Evolutionary conservation across 2,888 invertebrate species (phyloP).

Genomic region (Camponotus fellah): DNA sequence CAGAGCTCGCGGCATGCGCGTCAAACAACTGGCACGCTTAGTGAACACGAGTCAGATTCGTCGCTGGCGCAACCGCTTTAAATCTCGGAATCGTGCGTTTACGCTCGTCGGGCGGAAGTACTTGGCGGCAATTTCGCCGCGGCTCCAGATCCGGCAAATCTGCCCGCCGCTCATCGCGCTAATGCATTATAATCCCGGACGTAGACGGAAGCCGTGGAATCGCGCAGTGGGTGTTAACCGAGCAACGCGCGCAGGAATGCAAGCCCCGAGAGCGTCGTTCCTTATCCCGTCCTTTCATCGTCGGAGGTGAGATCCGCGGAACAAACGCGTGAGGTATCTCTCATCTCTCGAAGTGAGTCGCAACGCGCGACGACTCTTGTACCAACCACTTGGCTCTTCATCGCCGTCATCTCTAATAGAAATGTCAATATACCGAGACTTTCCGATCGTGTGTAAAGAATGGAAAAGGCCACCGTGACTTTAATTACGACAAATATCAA

Average conservation of each 20-base stretch:
- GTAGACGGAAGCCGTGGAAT: slow-evolving; percentile 40
- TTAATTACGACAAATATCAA: neutral
- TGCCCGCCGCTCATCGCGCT: slow-evolving; percentile 46
- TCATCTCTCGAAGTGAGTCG: slow-evolving; percentile 43
- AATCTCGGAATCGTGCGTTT: slow-evolving; percentile 42
- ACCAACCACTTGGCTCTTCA: slow-evolving; percentile 17
- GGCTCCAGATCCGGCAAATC: slow-evolving; percentile 34
- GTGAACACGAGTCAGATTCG: slow-evolving; percentile 30
- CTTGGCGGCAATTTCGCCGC: slow-evolving; percentile 43
- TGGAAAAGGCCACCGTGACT: slow-evolving; percentile 7
- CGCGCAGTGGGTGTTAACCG: slow-evolving; percentile 44
- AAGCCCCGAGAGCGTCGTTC: slow-evolving; percentile 16
- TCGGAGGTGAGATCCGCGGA: slow-evolving; percentile 1
- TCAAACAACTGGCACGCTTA: slow-evolving; percentile 33
- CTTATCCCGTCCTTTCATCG: slow-evolving; percentile 35
- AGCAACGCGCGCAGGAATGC: slow-evolving; percentile 14
- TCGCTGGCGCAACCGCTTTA: slow-evolving; percentile 23
- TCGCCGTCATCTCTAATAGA: neutral
- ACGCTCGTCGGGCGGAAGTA: slow-evolving; percentile 38
- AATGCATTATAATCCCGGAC: slow-evolving; percentile 48
- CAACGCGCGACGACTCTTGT: slow-evolving; percentile 6
- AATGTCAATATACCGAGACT: neutral
- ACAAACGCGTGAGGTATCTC: slow-evolving; percentile 44
- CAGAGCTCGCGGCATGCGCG: slow-evolving; percentile 15
- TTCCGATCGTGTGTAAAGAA: slow-evolving; percentile 21